Evolutionary conservation across 2,113 vertebrate genomes (phyloP).

Genomic region (Neogobius melanostomus): DNA sequence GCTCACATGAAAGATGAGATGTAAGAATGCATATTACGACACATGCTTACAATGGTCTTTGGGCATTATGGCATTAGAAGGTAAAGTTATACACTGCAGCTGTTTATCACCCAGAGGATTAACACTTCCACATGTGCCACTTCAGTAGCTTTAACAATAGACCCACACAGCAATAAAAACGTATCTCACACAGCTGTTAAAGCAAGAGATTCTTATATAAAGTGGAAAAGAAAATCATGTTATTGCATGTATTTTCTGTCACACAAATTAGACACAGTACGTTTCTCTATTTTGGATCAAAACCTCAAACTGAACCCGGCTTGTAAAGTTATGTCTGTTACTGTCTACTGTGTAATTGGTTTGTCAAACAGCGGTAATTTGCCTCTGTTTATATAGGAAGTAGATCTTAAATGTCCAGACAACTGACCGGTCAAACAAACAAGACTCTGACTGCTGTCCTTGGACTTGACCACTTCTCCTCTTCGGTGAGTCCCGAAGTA

Average conservation of each 20-base stretch:
- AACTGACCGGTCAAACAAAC: constrained; percentile 3
- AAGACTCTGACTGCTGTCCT: background rate
- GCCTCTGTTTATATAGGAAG: constrained; percentile 42
- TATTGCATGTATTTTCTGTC: too few relatives aligned
- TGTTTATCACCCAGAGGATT: background rate
- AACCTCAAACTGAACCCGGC: constrained; percentile 23
- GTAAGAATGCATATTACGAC: constrained; percentile 9
- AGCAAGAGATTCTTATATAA: too few relatives aligned
- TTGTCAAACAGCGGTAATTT: constrained; percentile 34
- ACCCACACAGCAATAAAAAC: background rate
- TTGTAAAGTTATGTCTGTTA: constrained; percentile 13
- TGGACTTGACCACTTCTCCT: too few relatives aligned
- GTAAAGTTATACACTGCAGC: background rate
- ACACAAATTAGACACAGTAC: too few relatives aligned
- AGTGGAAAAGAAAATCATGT: too few relatives aligned
- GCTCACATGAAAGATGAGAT: background rate
- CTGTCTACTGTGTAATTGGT: constrained; percentile 35
- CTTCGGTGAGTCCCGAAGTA: too few relatives aligned
- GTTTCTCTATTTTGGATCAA: background rate
- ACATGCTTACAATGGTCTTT: background rate
- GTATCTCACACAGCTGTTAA: too few relatives aligned
- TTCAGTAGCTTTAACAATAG: background rate
- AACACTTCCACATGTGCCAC: background rate
- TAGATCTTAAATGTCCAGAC: constrained; percentile 9
- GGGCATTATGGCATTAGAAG: background rate